These are phyloP conservation scores for Fragum whitleyi DNA, from an alignment of 2,888 invertebrate species.

Conservation along the genomic window DNA sequence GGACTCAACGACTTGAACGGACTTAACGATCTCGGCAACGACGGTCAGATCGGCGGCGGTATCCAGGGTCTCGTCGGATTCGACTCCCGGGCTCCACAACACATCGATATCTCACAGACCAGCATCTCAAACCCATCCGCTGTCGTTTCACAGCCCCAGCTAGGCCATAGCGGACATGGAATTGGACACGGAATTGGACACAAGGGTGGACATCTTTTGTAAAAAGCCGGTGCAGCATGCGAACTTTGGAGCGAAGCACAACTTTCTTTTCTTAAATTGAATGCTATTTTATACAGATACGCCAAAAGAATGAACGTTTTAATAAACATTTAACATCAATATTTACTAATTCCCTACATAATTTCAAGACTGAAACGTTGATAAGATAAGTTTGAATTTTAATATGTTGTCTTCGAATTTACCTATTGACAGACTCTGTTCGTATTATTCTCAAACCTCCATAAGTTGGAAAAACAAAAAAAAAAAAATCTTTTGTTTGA, in stretches of 20 bases:
- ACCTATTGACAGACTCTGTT: too few relatives aligned
- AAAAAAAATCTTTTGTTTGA: too few relatives aligned
- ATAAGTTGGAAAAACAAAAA: too few relatives aligned
- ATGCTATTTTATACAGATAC: too few relatives aligned
- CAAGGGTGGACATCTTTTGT: background rate
- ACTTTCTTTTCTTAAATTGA: background rate
- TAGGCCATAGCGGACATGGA: slow-evolving; percentile 10
- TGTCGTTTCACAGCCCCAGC: slow-evolving; percentile 3
- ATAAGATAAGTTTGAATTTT: too few relatives aligned
- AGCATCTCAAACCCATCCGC: background rate
- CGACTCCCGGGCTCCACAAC: background rate
- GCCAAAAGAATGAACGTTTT: too few relatives aligned
- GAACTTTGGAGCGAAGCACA: background rate
- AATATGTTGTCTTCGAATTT: too few relatives aligned
- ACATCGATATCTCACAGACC: slow-evolving; percentile 12
- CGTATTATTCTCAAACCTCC: too few relatives aligned
- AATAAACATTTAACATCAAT: too few relatives aligned
- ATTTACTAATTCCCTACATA: too few relatives aligned
- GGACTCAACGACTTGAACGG: slow-evolving; percentile 10
- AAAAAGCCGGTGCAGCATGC: background rate
- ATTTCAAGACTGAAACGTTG: too few relatives aligned
- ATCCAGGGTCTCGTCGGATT: slow-evolving; percentile 6
- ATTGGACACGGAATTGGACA: too few relatives aligned
- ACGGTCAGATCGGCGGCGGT: slow-evolving; percentile 19
- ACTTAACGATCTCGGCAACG: background rate